phyloP scores from a whole-genome alignment of 2,113 vertebrate genomes.

The Alaudala cheleensis region DNA sequence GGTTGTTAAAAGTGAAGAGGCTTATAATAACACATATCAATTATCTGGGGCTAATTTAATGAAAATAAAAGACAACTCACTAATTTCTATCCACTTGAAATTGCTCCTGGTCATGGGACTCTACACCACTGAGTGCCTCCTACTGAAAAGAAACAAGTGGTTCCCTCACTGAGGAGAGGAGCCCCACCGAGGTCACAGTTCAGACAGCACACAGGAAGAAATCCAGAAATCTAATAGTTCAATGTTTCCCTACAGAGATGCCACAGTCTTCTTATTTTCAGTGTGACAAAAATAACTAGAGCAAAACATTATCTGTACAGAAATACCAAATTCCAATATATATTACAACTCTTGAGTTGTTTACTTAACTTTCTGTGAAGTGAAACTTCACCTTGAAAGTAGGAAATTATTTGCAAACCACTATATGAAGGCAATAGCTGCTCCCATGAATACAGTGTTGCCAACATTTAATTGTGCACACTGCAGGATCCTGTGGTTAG shows the following conservation, averaged over 20 bases:
- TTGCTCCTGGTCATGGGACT: background rate
- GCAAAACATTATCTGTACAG: background rate
- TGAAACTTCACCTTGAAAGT: background rate
- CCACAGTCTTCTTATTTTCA: background rate
- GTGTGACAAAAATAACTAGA: background rate
- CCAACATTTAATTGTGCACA: constrained; percentile 52
- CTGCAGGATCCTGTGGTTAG: constrained; percentile 39
- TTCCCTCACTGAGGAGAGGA: background rate
- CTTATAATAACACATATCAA: background rate
- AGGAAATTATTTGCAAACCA: constrained; percentile 48
- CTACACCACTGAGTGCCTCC: background rate
- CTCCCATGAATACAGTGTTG: constrained; percentile 58
- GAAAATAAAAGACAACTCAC: background rate
- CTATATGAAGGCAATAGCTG: constrained; percentile 30
- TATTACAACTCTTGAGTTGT: background rate
- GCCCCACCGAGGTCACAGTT: background rate
- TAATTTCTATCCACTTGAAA: background rate
- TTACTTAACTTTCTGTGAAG: background rate
- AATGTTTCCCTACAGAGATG: background rate
- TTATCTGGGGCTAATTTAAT: background rate
- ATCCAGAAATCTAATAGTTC: background rate
- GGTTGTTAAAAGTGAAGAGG: background rate
- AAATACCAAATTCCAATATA: background rate
- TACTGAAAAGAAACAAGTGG: background rate
- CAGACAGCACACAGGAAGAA: rapidly evolving